Evolutionary conservation across 1,140 invertebrate genomes (phyloP), one percentile per base, ranked within the genome.

Genomic region (Ericerus pela): DNA sequence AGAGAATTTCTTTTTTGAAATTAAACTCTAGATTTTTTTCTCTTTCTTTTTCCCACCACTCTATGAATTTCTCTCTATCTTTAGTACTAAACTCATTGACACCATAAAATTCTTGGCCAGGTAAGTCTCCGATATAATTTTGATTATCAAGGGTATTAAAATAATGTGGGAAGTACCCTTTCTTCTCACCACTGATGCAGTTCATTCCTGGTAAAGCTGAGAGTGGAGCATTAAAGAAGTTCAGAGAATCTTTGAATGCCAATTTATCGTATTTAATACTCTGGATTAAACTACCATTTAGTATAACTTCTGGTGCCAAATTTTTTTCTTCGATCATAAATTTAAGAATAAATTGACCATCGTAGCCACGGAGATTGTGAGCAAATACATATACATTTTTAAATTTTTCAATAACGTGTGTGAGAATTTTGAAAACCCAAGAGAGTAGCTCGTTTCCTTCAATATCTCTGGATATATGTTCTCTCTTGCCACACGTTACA

Each of bases 111-210:
- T 59, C 28, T 11, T 38, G 11, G 24, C 20, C 28, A 28, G 60
- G 61, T 2, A 64, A 14, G 1, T 59, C 51, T 38, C 61, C 62
- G 14, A 56, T 37, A 41, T 64, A 64, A 52, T 37, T 31, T 54
- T 59, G 18, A 57, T 62, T 62, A 30, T 37, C 58, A 3, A 12
- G 11, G 1, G 27, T 61, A 55, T 61, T 64, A 56, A 62, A 62
- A 2, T 62, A 58, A 58, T 64, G 59, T 11, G 59, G 61, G 51
- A 62, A 64, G 43, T 61, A 61, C 3, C 62, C 63, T 53, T 63
- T 63, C 30, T 54, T 52, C 6, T 31, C 16, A 4, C 41, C 56
- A 12, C n/a, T n/a, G n/a, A 64, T 30, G 8, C 54, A 56, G 55
- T 63, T 58, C 14, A 55, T 57, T 43, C 58, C 53, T n/a, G 57